These are phyloP conservation scores for Chlorocebus sabaeus DNA, from an alignment of 2,113 vertebrate genomes.

Conservation along the genomic window DNA sequence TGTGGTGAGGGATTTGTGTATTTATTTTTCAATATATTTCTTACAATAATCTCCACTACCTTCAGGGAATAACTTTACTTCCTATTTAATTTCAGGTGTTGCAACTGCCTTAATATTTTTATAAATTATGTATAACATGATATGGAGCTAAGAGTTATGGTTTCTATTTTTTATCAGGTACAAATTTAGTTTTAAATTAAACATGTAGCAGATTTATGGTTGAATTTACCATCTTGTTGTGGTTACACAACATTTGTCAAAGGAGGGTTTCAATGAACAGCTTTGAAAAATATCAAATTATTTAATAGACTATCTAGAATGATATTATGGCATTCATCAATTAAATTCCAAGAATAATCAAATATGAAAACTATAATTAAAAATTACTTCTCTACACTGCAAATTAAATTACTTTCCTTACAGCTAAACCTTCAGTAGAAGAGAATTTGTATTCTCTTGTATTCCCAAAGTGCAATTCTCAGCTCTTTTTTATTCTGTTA, in stretches of 20 bases:
- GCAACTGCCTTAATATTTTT: slow-evolving; percentile 41
- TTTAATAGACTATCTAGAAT: not conserved
- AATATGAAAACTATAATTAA: not conserved
- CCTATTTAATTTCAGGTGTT: slow-evolving; percentile 71
- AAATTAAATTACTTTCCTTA: not conserved
- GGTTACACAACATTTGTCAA: not conserved
- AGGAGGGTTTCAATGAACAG: not conserved
- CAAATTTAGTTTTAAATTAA: slow-evolving; percentile 36
- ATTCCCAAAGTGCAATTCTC: not conserved
- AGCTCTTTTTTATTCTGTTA: not conserved
- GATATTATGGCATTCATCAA: not conserved
- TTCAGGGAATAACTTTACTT: slow-evolving; percentile 71
- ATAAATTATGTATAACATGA: slow-evolving; percentile 61
- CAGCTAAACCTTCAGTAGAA: not conserved
- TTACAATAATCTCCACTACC: slow-evolving; percentile 22
- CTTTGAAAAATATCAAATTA: slow-evolving; percentile 24
- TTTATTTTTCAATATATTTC: slow-evolving; percentile 47
- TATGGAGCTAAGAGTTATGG: not conserved
- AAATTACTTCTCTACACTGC: not conserved
- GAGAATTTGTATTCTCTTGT: not conserved
- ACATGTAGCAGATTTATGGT: not conserved
- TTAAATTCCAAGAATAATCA: not conserved
- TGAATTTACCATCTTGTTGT: slow-evolving; percentile 19
- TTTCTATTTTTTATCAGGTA: slow-evolving; percentile 21
- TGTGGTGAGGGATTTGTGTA: not conserved